These are phyloP conservation scores for Micronycteris hirsuta DNA, from an alignment of 2,113 vertebrate species.

Conservation along the genomic window DNA sequence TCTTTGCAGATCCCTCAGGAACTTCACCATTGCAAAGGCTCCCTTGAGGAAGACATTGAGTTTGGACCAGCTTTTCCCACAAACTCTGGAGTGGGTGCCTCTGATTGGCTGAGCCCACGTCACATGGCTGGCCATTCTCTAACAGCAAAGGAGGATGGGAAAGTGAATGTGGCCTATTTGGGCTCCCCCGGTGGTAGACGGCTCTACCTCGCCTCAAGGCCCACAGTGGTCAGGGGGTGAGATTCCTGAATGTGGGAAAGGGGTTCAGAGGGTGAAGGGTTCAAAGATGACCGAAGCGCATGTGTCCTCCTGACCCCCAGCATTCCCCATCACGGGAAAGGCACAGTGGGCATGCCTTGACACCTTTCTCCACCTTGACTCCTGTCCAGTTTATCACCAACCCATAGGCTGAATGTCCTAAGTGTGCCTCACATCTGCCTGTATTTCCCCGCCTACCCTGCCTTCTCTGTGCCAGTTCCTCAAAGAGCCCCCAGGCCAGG, in stretches of 20 bases:
- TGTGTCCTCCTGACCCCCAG: too few species aligned
- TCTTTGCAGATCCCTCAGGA: not conserved
- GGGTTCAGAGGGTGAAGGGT: not conserved
- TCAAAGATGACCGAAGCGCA: not conserved
- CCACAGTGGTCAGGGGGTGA: too few species aligned
- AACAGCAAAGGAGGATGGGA: not conserved
- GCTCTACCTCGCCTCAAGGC: not conserved
- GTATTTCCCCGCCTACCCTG: not conserved
- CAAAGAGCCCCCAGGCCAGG: not conserved
- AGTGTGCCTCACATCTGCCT: accelerated
- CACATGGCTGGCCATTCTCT: not conserved
- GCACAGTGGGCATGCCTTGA: not conserved
- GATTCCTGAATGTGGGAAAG: not conserved
- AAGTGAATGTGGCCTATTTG: not conserved
- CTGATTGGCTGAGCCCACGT: not conserved
- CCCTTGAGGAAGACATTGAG: not conserved
- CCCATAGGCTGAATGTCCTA: not conserved
- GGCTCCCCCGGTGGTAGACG: not conserved
- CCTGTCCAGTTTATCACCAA: not conserved
- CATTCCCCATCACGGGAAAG: not conserved
- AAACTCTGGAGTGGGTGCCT: not conserved
- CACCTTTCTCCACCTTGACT: not conserved
- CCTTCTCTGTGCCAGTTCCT: not conserved
- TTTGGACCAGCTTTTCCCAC: too few species aligned
- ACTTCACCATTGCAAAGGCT: accelerated